A percentile compares a stretch with the other conserved stretches of the same genome.
These are phyloP conservation scores for Cerceris rybyensis DNA, from an alignment of 2,888 invertebrate genomes.

Conservation along the genomic window DNA sequence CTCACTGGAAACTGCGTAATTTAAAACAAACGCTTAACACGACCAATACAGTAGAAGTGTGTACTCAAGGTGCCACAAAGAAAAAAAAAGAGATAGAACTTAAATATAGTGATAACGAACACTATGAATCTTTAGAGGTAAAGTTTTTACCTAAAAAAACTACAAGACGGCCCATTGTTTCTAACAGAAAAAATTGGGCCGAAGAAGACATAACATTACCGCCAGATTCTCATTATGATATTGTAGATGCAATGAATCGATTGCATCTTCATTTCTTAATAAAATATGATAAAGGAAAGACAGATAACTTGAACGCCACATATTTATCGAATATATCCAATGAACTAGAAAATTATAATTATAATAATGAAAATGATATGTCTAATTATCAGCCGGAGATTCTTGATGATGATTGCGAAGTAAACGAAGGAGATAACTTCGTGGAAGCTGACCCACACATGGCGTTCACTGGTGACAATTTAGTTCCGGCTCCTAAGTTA, in stretches of 20 bases:
- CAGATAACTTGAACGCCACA: slow-evolving; percentile 37
- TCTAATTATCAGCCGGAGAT: slow-evolving; percentile 83
- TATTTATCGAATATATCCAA: slow-evolving; percentile 60
- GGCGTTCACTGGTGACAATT: slow-evolving; percentile 83
- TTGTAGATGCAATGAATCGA: slow-evolving; percentile 36
- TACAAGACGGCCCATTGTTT: no score
- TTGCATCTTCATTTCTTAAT: slow-evolving; percentile 51
- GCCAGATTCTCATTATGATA: slow-evolving; percentile 63
- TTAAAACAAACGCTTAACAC: no score
- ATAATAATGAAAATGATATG: slow-evolving; percentile 83
- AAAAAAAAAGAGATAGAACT: no score
- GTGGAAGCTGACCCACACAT: slow-evolving; percentile 67
- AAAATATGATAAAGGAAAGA: slow-evolving; percentile 3
- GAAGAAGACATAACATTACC: slow-evolving; percentile 67
- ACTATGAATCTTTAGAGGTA: no score
- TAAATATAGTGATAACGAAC: no score
- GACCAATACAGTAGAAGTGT: no score
- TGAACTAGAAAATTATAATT: slow-evolving; percentile 82
- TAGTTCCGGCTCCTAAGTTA: slow-evolving; percentile 87
- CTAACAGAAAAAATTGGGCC: no score
- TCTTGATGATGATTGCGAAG: slow-evolving; percentile 66
- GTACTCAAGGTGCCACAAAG: no score
- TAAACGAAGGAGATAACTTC: slow-evolving; percentile 75
- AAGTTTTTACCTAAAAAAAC: no score
- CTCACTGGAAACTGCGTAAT: no score